These are phyloP conservation scores for Chaetophractus vellerosus DNA, from an alignment of 2,797 vertebrate genomes.

Conservation along the genomic window DNA sequence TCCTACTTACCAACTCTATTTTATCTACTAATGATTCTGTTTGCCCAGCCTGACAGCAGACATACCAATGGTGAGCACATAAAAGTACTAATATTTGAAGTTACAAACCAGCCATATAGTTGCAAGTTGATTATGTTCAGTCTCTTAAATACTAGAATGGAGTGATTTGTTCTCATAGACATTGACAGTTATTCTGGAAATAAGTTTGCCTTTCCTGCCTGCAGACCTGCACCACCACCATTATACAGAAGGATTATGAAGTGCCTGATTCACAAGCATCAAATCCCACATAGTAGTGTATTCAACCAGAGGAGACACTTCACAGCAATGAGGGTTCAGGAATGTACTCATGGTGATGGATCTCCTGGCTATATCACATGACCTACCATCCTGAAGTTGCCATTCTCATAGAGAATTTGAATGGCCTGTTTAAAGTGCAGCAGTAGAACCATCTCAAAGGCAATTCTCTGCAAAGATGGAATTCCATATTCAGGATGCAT, in stretches of 20 bases:
- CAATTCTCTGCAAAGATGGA: background rate
- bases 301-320: background rate
- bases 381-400: background rate
- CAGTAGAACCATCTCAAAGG: background rate
- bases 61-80: background rate
- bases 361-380: background rate
- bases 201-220: background rate
- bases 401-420: too few relatives aligned
- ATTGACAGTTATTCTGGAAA: background rate
- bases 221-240: too few relatives aligned
- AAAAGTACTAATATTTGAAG: background rate
- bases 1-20: background rate
- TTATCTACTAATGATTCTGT: background rate
- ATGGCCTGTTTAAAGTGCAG: background rate
- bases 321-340: background rate
- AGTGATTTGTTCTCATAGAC: background rate
- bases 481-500: background rate
- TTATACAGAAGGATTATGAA: background rate
- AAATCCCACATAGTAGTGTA: too few relatives aligned
- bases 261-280: background rate
- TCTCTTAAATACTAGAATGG: background rate
- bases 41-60: background rate
- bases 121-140: background rate
- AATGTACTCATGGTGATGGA: too few relatives aligned
- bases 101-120: rapidly evolving